Evolutionary conservation across 2,888 invertebrate genomes (phyloP), one percentile per base, ranked within the genome.

Genomic region (Agonopterix arenella): DNA sequence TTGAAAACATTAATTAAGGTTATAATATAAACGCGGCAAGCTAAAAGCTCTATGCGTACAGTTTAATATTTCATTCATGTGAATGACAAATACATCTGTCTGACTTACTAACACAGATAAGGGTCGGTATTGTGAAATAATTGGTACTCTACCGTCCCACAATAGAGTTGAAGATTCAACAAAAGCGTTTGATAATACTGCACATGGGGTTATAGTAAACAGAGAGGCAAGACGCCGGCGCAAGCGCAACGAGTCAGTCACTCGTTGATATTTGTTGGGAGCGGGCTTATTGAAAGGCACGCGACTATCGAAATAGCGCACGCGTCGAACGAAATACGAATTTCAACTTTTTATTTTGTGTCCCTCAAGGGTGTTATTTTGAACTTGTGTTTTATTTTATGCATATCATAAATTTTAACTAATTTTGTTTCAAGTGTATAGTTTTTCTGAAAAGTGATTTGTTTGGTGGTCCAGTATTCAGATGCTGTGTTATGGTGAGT

Each of bases 51-150:
- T 77, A 78, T 73, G 73, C 70, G 71, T 69, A 66, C 64, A 81
- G 74, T 83, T 83, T 82, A 83, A n/a, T 83, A 82, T 80, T 85
- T 82, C 86, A 88, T 88, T 88, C 88, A 86, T 84, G 75, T 72
- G 73, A 77, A 82, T 79, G 82, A 86, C 84, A 80, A 81, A 86
- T 84, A 83, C 85, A 82, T 78, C 74, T 77, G 77, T 76, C 72
- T 73, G 78, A 74, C 73, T 84, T 28, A 28, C 85, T 75, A 84
- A 84, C 78, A 83, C 83, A 82, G 82, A 83, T 80, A 84, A 78
- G 71, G 60, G 59, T 58, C 53, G 11, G 11, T 40, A 40, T n/a
- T 40, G 11, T 13, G 11, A 43, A 43, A 8, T 7, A 36, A 45
- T 36, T n/a, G 45, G 16, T 47, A 55, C 60, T 52, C 50, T 66